Conservation (phyloP, 2,888 invertebrate genomes). For the Synergus umbraculus region DNA sequence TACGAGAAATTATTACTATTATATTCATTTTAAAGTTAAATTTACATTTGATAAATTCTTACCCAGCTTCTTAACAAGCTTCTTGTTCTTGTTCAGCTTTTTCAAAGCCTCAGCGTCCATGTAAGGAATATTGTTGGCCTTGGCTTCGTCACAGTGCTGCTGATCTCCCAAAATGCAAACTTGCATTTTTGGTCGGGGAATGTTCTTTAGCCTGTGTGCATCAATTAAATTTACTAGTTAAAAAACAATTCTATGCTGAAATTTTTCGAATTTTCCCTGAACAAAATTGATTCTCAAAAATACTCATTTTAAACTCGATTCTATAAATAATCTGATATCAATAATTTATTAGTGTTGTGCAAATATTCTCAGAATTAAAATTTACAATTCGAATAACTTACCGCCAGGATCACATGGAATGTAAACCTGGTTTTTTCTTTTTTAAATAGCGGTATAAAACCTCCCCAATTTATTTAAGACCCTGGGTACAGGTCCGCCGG, state of each 20-base stretch:
- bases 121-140: slow-evolving; percentile 91
- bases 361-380: slow-evolving; percentile 57
- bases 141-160: slow-evolving; percentile 99
- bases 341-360: not conserved
- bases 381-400: slow-evolving; percentile 66
- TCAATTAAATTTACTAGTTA: slow-evolving; percentile 8
- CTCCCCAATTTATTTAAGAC: slow-evolving; percentile 98
- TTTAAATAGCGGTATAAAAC: slow-evolving; percentile 77
- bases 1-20: no score
- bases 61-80: slow-evolving; percentile 99
- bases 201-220: slow-evolving; percentile 92
- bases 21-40: no score
- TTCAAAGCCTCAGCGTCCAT: slow-evolving; percentile 99
- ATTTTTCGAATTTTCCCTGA: not conserved
- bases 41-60: slow-evolving; percentile 74
- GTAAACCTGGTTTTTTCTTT: slow-evolving; percentile 62
- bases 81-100: slow-evolving; percentile 99
- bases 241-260: slow-evolving; percentile 10
- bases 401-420: slow-evolving; percentile 66
- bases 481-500: slow-evolving; percentile 98
- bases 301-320: not conserved
- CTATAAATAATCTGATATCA: not conserved
- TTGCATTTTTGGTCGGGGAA: slow-evolving; percentile 99
- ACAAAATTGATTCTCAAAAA: not conserved
- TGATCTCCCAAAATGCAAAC: slow-evolving; percentile 99